These are phyloP conservation scores for Rhopilema esculentum DNA, from an alignment of 30 jellyfish, hydroid and myxozoan species.

Conservation along the genomic window DNA sequence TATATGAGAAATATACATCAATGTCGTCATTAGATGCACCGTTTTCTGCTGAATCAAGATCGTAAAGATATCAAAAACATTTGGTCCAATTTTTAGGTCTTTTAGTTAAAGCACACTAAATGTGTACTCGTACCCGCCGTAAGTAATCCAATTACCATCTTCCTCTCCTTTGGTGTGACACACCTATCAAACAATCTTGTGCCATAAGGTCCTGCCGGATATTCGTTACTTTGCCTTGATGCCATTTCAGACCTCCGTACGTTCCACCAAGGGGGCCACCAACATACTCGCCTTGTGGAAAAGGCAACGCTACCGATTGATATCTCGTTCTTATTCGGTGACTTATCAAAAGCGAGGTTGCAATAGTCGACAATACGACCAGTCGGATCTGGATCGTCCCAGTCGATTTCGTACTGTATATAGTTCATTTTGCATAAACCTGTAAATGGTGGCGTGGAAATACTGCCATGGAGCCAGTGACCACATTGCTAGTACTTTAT, in stretches of 20 bases:
- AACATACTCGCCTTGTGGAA: slow-evolving; percentile 69
- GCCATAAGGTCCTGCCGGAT: slow-evolving; percentile 27
- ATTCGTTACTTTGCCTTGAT: slow-evolving; percentile 68
- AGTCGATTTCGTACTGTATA: slow-evolving; percentile 75
- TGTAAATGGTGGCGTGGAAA: slow-evolving; percentile 75
- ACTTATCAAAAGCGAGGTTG: slow-evolving; percentile 80
- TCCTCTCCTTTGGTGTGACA: slow-evolving; percentile 76
- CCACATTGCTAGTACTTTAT: slow-evolving; percentile 87
- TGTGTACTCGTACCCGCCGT: slow-evolving; percentile 38
- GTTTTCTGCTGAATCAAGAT: not conserved
- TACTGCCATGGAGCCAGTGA: slow-evolving; percentile 84
- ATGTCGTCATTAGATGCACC: slow-evolving; percentile 13
- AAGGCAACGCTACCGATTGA: slow-evolving; percentile 78
- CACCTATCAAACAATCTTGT: slow-evolving; percentile 58
- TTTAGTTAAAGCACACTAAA: slow-evolving; percentile 35
- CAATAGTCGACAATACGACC: slow-evolving; percentile 84
- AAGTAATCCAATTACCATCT: slow-evolving; percentile 79
- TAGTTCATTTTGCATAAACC: slow-evolving; percentile 59
- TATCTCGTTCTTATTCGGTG: slow-evolving; percentile 70
- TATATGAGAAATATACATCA: slow-evolving; percentile 65
- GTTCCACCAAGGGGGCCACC: slow-evolving; percentile 58
- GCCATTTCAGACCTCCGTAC: slow-evolving; percentile 79
- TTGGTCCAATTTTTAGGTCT: slow-evolving; percentile 82
- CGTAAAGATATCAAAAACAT: slow-evolving; percentile 79
- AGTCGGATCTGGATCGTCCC: slow-evolving; percentile 92